Base-by-base conservation (phyloP, 1,140 invertebrate genomes). In the Drosophila pectinifera region DNA sequence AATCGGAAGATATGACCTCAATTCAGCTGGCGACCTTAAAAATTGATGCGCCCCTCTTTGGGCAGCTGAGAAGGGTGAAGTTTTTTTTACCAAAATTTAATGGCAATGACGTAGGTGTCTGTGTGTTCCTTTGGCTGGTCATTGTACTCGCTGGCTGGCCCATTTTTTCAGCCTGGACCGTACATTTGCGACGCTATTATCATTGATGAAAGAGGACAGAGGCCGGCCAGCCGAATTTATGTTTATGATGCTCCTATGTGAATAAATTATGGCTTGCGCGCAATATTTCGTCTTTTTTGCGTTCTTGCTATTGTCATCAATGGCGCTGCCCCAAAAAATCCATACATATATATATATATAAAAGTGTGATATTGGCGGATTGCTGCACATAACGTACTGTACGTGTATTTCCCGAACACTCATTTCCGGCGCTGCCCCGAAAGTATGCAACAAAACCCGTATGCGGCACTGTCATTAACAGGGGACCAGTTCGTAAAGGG, bases 151-250 rank as follows among this genome's bases (percentile, higher is more conserved):
- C 55, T 61, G 62, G 54, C 64, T 49, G 59, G 28, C 28, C 38
- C 42, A 67, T 70, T 68, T 80, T 49, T 61, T 51, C 38, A 58
- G 73, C 28, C 45, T 76, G 79, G 65, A 65, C 79, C 64, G 34
- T 67, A 73, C 79, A 88, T 88, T 88, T 86, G 74, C 80, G 75
- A 68, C 45, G 67, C 79, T 86, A 88, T 86, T 88, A 86, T 88
- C 83, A 76, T 70, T 88, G 83, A 86, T 86, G 76, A 86, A 86
- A 86, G 84, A 86, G 84, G 75, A 74, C 80, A 69, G 76, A 70
- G 82, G 49, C 75, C 49, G 58, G 48, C 82, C 69, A 78, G 64
- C 72, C 73, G 43, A 78, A 43, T 78, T 88, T 88, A 82, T 81
- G 82, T 78, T 78, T 78, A 81, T 68, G 53, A 34, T 57, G 74